These are phyloP conservation scores for Capitulum mitella DNA, from an alignment of 2,888 invertebrate species.

Conservation along the genomic window DNA sequence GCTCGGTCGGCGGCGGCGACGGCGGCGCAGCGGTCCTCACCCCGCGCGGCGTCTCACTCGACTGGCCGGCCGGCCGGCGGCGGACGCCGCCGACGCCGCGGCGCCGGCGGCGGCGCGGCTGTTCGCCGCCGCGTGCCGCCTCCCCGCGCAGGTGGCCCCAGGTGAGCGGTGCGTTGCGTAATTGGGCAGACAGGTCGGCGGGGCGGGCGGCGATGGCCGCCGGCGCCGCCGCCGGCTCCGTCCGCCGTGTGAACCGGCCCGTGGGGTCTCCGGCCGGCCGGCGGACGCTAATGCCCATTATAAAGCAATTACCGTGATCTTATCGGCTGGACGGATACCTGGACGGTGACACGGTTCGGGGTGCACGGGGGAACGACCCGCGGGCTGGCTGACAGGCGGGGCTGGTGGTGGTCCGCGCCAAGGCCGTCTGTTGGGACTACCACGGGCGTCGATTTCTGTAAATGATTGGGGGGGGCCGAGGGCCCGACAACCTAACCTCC, in stretches of 20 bases:
- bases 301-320: neutral
- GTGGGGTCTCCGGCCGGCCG: neutral
- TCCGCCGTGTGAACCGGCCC: neutral
- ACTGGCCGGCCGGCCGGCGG: neutral
- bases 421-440: no score
- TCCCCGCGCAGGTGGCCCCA: conserved; percentile 51
- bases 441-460: no score
- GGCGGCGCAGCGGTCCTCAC: neutral
- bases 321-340: neutral
- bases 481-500: no score
- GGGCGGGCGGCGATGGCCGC: neutral
- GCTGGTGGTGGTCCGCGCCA: no score
- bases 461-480: no score
- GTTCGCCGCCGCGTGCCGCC: conserved; percentile 52
- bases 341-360: neutral
- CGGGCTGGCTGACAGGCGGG: no score
- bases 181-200: conserved; percentile 10
- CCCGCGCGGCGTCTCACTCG: neutral
- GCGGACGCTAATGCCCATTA: neutral
- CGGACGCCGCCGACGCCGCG: conserved; percentile 46
- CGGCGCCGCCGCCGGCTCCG: neutral
- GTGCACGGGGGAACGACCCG: no score
- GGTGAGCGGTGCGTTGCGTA: conserved; percentile 35
- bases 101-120: conserved; percentile 46
- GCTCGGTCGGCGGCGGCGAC: neutral